These are phyloP conservation scores for Pogoniulus pusillus DNA, from an alignment of 2,797 vertebrate species.

Conservation along the genomic window DNA sequence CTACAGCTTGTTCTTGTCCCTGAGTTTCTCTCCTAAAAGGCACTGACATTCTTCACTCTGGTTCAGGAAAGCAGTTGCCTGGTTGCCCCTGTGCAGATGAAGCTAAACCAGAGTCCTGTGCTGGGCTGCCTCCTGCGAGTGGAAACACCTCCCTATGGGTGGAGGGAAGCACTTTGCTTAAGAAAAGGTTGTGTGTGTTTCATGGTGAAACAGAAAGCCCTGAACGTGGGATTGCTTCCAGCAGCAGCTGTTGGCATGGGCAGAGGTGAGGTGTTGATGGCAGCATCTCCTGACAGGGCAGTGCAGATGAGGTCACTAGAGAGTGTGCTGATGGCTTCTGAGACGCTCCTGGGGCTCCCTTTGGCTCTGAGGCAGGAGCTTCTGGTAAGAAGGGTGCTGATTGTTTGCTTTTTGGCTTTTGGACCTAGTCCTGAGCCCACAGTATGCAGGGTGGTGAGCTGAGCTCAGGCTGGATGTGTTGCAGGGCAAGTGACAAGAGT, in stretches of 20 bases:
- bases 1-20: neutral
- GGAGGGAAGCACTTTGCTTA: neutral
- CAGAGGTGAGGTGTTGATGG: neutral
- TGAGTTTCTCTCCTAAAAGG: neutral
- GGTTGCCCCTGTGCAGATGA: neutral
- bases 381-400: neutral
- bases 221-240: neutral
- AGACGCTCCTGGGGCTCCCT: neutral
- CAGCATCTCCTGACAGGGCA: neutral
- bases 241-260: neutral
- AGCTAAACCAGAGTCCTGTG: neutral
- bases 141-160: neutral
- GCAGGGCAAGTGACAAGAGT: neutral
- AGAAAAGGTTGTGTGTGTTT: neutral
- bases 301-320: neutral
- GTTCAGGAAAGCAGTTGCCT: neutral
- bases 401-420: neutral
- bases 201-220: neutral
- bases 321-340: accelerated
- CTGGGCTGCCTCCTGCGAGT: neutral
- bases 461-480: accelerated
- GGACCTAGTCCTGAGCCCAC: neutral
- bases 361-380: neutral
- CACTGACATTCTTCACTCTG: neutral
- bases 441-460: neutral